A percentile compares a stretch with the other conserved stretches of the same genome.
Conservation (phyloP, 2,113 vertebrate species). For the Toxotes jaculatrix region DNA sequence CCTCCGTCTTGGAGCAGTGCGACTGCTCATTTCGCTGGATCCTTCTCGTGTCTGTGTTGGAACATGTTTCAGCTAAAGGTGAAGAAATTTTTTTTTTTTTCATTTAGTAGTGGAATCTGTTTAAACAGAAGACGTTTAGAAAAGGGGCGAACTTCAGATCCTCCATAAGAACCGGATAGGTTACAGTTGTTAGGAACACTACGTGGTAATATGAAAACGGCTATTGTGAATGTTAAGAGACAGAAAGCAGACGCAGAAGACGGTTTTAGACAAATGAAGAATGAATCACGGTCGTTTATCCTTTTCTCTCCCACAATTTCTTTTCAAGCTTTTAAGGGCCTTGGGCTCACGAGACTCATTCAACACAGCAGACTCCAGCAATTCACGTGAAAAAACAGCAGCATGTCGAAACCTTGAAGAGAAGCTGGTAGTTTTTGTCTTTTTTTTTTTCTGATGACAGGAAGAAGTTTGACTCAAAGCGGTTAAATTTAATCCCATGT, state of each 20-base stretch:
- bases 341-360: too few relatives aligned
- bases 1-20: background rate
- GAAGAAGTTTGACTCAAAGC: background rate
- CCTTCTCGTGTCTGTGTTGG: background rate
- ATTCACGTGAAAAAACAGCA: background rate
- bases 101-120: background rate
- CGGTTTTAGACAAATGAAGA: background rate
- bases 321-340: too few relatives aligned
- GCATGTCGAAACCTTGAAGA: background rate
- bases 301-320: too few relatives aligned
- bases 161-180: background rate
- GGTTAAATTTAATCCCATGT: background rate
- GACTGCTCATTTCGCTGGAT: too few relatives aligned
- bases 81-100: background rate
- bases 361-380: background rate
- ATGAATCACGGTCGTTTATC: too few relatives aligned
- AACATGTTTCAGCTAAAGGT: conserved; percentile 1
- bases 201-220: too few relatives aligned
- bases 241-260: background rate
- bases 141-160: background rate
- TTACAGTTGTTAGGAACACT: too few relatives aligned
- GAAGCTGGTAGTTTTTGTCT: background rate
- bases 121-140: background rate
- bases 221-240: background rate
- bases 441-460: background rate